These are phyloP conservation scores for Esperia sulphurella DNA, from an alignment of 2,888 invertebrate species.

Conservation along the genomic window DNA sequence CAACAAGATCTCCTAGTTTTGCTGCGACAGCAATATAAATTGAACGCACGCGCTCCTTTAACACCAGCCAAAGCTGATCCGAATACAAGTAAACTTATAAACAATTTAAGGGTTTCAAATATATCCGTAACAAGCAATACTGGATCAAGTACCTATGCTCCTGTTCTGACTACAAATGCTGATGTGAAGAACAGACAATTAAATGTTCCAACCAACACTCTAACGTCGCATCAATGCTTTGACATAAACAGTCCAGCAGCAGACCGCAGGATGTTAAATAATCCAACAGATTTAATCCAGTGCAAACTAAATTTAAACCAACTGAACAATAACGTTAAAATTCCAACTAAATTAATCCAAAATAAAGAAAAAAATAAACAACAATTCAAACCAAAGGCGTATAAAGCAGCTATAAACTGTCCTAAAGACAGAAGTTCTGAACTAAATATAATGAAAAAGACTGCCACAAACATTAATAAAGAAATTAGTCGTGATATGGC, in stretches of 20 bases:
- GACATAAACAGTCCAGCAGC: too few species aligned
- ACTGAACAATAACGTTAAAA: background rate
- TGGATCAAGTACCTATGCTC: background rate
- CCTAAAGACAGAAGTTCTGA: background rate
- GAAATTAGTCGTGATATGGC: background rate
- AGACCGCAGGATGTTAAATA: background rate
- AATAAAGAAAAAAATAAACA: background rate
- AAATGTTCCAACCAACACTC: too few species aligned
- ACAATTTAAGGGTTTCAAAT: background rate
- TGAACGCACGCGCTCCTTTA: constrained; percentile 19
- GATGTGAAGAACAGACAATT: background rate
- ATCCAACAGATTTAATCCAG: background rate
- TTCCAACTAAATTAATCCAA: constrained; percentile 1
- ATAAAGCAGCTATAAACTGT: too few species aligned
- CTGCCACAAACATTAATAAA: background rate
- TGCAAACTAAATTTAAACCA: background rate
- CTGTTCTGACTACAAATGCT: background rate
- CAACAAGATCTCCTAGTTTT: constrained; percentile 48
- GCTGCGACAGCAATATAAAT: constrained; percentile 45
- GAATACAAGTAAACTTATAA: constrained; percentile 5
- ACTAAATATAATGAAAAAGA: background rate
- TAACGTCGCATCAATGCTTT: too few species aligned
- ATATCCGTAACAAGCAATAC: background rate
- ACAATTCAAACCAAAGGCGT: background rate
- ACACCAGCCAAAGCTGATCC: background rate